Evolutionary conservation across 2,113 vertebrate species (phyloP).

Genomic region (Aleadryas rufinucha): DNA sequence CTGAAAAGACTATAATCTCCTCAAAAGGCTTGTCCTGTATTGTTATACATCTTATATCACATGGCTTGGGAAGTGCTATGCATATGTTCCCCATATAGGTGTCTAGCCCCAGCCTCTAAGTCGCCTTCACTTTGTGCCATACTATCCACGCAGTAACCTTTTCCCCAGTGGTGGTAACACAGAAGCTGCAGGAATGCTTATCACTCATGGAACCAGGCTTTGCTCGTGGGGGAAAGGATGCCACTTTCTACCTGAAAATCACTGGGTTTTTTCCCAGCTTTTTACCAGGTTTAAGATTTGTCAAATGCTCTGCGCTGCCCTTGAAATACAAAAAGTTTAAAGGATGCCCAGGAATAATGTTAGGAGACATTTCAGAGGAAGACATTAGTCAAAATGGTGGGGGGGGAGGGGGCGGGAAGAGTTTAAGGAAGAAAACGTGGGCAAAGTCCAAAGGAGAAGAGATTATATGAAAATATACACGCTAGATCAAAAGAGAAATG

Average conservation of each 20-base stretch:
- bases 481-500: background rate
- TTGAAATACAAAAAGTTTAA: background rate
- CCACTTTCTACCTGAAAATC: background rate
- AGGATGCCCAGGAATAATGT: background rate
- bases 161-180: background rate
- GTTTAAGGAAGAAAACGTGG: background rate
- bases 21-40: background rate
- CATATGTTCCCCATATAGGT: background rate
- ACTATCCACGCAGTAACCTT: background rate
- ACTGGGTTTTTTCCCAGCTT: background rate
- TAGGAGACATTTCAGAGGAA: background rate
- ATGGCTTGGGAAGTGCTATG: background rate
- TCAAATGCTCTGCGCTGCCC: background rate
- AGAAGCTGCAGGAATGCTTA: background rate
- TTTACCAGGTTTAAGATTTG: background rate
- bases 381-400: background rate
- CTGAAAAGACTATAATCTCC: background rate
- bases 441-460: background rate
- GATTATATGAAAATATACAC: background rate
- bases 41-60: background rate
- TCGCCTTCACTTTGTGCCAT: background rate
- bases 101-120: background rate
- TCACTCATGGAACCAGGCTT: background rate
- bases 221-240: background rate
- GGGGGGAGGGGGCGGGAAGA: accelerated